A percentile compares a stretch with the other conserved stretches of the same genome.
Conservation (phyloP, 1,140 invertebrate species). For the Agrilus planipennis region DNA sequence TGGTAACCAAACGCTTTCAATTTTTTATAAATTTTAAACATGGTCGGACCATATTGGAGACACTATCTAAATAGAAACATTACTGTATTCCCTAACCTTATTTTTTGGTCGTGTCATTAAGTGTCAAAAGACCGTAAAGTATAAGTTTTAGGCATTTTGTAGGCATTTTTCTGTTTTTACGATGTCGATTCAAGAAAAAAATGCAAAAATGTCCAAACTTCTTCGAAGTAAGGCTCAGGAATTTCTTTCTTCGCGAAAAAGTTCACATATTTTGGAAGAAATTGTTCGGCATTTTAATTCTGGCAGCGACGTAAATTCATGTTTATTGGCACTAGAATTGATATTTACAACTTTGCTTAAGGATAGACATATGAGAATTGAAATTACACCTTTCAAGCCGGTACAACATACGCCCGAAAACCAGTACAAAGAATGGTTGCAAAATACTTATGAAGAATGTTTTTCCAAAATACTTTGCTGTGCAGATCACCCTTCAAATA, state of each 20-base stretch:
- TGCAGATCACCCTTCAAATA: slow-evolving; percentile 38
- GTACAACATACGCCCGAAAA: slow-evolving; percentile 42
- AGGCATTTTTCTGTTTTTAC: no score
- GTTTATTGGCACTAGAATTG: slow-evolving; percentile 51
- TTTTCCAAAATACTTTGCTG: slow-evolving; percentile 40
- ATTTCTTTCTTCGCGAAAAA: slow-evolving; percentile 47
- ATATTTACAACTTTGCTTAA: slow-evolving; percentile 54
- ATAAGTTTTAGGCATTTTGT: no score
- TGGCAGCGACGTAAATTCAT: slow-evolving; percentile 38
- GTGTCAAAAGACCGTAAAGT: no score
- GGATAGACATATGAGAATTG: slow-evolving; percentile 45
- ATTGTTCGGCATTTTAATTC: slow-evolving; percentile 51
- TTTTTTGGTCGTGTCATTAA: no score
- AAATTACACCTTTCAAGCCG: slow-evolving; percentile 42
- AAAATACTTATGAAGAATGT: slow-evolving; percentile 46
- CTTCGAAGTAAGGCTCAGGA: slow-evolving; percentile 52
- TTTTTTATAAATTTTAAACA: no score
- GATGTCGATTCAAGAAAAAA: slow-evolving; percentile 24
- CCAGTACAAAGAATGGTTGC: slow-evolving; percentile 47
- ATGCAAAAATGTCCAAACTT: slow-evolving; percentile 37
- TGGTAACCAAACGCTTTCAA: no score
- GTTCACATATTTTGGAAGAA: slow-evolving; percentile 49
- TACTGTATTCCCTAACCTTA: no score
- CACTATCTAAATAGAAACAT: no score
- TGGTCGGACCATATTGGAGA: no score